Evolutionary conservation across 2,888 invertebrate genomes (phyloP).

Genomic region (Melanostoma mellinum): DNA sequence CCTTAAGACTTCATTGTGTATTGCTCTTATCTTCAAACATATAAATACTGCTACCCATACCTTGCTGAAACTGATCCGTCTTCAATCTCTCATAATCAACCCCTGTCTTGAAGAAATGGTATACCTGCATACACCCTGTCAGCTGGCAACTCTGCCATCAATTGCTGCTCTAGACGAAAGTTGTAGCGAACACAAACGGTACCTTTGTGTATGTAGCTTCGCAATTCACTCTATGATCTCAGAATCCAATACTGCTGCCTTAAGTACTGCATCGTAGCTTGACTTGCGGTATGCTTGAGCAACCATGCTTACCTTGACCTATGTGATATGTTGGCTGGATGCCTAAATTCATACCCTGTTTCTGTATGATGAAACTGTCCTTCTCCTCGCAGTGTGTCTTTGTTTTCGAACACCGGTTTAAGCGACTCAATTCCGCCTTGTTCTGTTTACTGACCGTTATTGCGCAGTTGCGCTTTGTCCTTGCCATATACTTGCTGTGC

Average conservation of each 20-base stretch:
- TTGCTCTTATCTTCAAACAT: conserved; percentile 29
- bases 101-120: conserved; percentile 12
- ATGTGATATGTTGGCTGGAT: not conserved
- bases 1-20: not conserved
- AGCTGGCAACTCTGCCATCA: conserved; percentile 25
- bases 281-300: not conserved
- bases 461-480: not conserved
- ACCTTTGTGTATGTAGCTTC: not conserved
- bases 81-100: conserved; percentile 25
- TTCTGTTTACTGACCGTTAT: not conserved
- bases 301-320: not conserved
- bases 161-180: conserved; percentile 13
- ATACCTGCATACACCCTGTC: conserved; percentile 22
- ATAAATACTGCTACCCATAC: conserved; percentile 16
- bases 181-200: conserved; percentile 18
- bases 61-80: not conserved
- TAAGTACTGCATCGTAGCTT: not conserved
- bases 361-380: not conserved
- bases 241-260: not conserved
- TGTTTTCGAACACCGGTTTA: not conserved
- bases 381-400: not conserved
- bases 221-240: not conserved
- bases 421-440: conserved; percentile 8
- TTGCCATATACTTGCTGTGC: not conserved
- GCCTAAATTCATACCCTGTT: not conserved